These are phyloP conservation scores for Aphelocoma californica DNA, from an alignment of 2,797 vertebrate species.

Conservation along the genomic window DNA sequence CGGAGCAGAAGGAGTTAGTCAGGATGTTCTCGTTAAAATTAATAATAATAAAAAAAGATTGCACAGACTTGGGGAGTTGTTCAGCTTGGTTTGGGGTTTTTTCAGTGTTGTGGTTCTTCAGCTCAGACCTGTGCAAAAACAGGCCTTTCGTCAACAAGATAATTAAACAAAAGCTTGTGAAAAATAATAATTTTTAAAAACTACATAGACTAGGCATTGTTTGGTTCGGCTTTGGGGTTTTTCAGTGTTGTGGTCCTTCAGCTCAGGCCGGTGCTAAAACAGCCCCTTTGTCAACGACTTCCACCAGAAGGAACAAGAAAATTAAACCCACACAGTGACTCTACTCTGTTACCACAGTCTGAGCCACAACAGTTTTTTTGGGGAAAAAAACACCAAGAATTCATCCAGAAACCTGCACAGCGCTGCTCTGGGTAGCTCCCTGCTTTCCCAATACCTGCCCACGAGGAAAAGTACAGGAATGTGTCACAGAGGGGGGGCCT, in stretches of 20 bases:
- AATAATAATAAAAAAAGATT: too few species aligned
- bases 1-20: background rate
- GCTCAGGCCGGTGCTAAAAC: background rate
- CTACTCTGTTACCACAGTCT: rapidly evolving
- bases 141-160: background rate
- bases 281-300: background rate
- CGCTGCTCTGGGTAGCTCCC: background rate
- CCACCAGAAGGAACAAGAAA: background rate
- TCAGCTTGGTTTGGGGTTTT: background rate
- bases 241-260: background rate
- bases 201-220: too few species aligned
- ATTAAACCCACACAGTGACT: background rate
- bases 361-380: background rate
- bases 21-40: background rate
- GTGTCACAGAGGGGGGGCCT: too few species aligned
- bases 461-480: rapidly evolving
- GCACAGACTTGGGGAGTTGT: rapidly evolving
- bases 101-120: background rate
- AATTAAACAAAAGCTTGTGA: background rate
- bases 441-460: background rate
- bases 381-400: rapidly evolving
- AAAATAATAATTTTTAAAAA: background rate
- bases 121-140: background rate
- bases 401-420: background rate
- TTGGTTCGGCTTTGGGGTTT: background rate